Percentiles rank a stretch among this genome's conserved stretches.
Conservation (phyloP, 2,113 vertebrate genomes). For the Rynchops niger region DNA sequence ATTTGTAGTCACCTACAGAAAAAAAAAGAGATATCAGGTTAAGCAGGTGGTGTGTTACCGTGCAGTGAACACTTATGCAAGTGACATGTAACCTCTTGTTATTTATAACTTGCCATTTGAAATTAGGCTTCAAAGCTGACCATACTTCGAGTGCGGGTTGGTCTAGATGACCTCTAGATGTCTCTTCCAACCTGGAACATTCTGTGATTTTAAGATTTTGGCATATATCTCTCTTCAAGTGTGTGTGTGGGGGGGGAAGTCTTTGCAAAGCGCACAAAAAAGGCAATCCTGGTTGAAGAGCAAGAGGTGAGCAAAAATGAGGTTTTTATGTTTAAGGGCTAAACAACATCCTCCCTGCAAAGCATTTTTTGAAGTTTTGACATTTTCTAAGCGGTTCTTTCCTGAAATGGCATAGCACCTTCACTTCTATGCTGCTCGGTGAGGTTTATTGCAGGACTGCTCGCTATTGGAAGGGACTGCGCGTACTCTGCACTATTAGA, state of each 20-base stretch:
- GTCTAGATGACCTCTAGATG: not conserved
- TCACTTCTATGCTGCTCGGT: not conserved
- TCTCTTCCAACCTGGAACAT: not conserved
- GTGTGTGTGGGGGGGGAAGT: too few species aligned
- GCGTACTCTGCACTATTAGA: accelerated
- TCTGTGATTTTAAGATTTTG: not conserved
- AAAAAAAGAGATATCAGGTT: not conserved
- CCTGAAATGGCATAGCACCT: not conserved
- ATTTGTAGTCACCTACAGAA: conserved; percentile 4
- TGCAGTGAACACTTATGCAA: not conserved
- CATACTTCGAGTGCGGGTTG: not conserved
- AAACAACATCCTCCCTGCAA: not conserved
- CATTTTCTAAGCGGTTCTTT: not conserved
- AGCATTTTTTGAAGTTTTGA: not conserved
- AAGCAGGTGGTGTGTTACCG: not conserved
- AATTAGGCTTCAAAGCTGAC: conserved; percentile 14
- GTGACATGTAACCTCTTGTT: not conserved
- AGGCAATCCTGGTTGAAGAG: not conserved
- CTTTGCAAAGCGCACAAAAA: not conserved
- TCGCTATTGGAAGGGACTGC: not conserved
- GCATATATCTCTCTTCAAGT: not conserved
- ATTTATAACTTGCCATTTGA: not conserved
- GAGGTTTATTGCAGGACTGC: not conserved
- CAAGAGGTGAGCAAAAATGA: not conserved
- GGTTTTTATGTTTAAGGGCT: not conserved